Percentiles rank a stretch among this genome's conserved stretches.
Conservation (phyloP, 2,113 vertebrate genomes). For the Zingel zingel region DNA sequence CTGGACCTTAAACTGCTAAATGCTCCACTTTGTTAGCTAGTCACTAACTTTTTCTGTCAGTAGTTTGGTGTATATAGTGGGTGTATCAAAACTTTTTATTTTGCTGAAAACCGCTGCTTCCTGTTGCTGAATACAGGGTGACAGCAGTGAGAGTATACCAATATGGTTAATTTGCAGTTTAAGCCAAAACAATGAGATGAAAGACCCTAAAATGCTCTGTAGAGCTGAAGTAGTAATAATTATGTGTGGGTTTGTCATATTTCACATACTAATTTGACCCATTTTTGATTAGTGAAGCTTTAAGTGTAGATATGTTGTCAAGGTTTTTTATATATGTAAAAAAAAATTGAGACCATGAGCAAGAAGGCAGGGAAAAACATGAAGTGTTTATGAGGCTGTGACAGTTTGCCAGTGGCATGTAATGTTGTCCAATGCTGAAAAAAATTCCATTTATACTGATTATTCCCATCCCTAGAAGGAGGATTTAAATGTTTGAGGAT, state of each 20-base stretch:
- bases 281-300: neutral
- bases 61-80: constrained; percentile 3
- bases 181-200: neutral
- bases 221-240: neutral
- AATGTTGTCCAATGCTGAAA: neutral
- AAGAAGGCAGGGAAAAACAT: neutral
- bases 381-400: neutral
- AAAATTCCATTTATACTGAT: neutral
- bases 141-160: neutral
- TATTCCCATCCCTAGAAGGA: neutral
- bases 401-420: neutral
- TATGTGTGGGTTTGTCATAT: neutral
- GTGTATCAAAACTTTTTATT: constrained; percentile 4
- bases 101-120: constrained; percentile 8
- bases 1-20: neutral
- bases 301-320: neutral
- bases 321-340: neutral
- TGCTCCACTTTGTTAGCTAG: neutral
- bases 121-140: neutral
- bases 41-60: neutral
- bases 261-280: neutral
- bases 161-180: too few species aligned
- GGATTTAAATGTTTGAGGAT: neutral
- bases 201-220: neutral
- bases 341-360: neutral